Percentiles rank a stretch among this genome's conserved stretches.
Evolutionary conservation across 2,797 vertebrate genomes (phyloP).

Genomic region (Capromys pilorides): DNA sequence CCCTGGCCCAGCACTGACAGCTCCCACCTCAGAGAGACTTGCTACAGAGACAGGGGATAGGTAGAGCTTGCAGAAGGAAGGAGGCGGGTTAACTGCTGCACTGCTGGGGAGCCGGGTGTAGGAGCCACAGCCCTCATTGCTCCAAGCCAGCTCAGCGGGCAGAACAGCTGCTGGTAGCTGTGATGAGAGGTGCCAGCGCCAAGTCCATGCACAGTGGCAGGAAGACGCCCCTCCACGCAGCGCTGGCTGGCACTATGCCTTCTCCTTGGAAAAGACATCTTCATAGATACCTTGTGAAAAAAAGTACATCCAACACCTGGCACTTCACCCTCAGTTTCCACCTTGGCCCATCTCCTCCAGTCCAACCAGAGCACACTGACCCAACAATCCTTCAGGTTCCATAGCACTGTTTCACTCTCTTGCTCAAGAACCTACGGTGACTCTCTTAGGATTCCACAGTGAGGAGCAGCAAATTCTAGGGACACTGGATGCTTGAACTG

Average conservation of each 20-base stretch:
- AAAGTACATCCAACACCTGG: background rate
- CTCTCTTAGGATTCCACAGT: background rate
- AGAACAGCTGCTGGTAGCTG: constrained; percentile 59
- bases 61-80: background rate
- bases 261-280: constrained; percentile 34
- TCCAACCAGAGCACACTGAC: fast-evolving
- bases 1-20: background rate
- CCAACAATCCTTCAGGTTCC: fast-evolving
- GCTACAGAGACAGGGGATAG: background rate
- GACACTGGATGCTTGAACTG: background rate
- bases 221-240: background rate
- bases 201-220: constrained; percentile 42
- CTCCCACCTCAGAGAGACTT: background rate
- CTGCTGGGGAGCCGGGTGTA: background rate
- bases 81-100: background rate
- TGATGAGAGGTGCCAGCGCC: constrained; percentile 60
- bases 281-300: background rate
- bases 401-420: background rate
- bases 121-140: constrained; percentile 46
- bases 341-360: too few relatives aligned
- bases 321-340: background rate
- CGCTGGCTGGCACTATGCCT: background rate
- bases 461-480: background rate
- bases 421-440: background rate
- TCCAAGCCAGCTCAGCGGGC: constrained; percentile 46